Base-by-base conservation (phyloP, 2,888 invertebrate species). In the Parasteatoda lunata region DNA sequence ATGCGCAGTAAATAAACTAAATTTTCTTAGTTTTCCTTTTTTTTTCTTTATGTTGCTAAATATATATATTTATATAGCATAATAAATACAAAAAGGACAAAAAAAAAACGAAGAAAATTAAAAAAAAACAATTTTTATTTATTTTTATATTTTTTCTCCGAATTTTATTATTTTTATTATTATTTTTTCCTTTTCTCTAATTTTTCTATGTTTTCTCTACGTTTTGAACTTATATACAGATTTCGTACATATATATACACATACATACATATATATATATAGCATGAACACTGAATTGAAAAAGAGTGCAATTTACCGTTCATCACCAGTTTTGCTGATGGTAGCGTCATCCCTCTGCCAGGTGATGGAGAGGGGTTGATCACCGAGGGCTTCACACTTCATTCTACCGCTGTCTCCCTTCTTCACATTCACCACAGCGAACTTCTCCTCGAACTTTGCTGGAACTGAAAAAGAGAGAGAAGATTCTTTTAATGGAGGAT, bases 381-480 rank as follows among this genome's bases (percentile, higher is more conserved):
- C 90, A 3, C 90, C 90, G 0, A 84, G 77, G 3, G 89, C 90
- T 73, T 89, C 88, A 47, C 90, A 90, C 45, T 85, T 86, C 69
- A 90, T 68, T 48, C 85, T 52, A 0, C 88, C 84, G 52, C 88
- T 88, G 66, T 90, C 89, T 0, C 89, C 89, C 68, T 86, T 88
- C 51, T 89, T 89, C 3, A 84, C 88, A 72, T 88, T 88, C 11
- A 89, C 75, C 5, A 88, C 85, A 70, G 89, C 90, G 45, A 89
- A 89, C 52, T 89, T 89, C 64, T 90, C 89, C 51, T 89, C 89
- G 66, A 90, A 90, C 59, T 84, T 77, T 3, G 89, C 90, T n/a
- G 90, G 90, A 59, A 90, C 90, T 90, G 73, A 4, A 45, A 70
- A 11, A 49, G 54, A 76, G 30, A 64, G 48, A 70, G 11, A 80